Percentiles rank a stretch among this genome's conserved stretches.
These are phyloP conservation scores for Gallinago nigripennis DNA, from an alignment of 2,797 vertebrate genomes.

Conservation along the genomic window DNA sequence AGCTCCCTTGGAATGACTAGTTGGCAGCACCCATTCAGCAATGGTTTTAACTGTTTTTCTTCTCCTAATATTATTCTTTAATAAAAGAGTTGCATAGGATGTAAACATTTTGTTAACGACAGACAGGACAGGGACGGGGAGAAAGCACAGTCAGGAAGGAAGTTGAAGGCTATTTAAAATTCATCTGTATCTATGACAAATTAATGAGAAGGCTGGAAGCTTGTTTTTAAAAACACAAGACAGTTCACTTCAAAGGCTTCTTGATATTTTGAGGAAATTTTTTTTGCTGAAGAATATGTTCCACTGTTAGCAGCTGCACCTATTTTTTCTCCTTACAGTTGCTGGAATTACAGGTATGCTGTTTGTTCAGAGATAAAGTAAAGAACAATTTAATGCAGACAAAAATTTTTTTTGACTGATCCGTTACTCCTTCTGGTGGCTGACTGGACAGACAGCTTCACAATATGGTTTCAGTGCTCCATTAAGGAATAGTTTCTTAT, in stretches of 20 bases:
- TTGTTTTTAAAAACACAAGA: constrained; percentile 23
- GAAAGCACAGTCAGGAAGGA: constrained; percentile 64
- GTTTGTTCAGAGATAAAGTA: constrained; percentile 24
- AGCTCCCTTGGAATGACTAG: not conserved
- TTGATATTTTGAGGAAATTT: not conserved
- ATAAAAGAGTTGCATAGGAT: not conserved
- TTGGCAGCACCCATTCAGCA: not conserved
- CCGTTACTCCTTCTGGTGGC: not conserved
- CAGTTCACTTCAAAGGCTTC: constrained; percentile 39
- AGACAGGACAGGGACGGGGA: constrained; percentile 40
- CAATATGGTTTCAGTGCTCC: not conserved
- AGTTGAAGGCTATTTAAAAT: constrained; percentile 56
- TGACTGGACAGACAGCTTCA: not conserved
- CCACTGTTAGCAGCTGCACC: not conserved
- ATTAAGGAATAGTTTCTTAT: not conserved
- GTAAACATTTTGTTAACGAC: constrained; percentile 59
- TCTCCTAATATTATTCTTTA: not conserved
- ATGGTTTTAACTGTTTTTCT: not conserved
- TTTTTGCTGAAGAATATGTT: not conserved
- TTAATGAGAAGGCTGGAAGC: constrained; percentile 56
- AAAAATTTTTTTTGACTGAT: not conserved
- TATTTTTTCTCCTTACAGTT: constrained; percentile 20
- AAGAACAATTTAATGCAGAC: not conserved
- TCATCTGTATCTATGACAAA: constrained; percentile 52
- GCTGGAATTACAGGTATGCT: not conserved